Evolutionary conservation across 2,888 invertebrate species (phyloP).

Genomic region (Hydropsyche betteni): DNA sequence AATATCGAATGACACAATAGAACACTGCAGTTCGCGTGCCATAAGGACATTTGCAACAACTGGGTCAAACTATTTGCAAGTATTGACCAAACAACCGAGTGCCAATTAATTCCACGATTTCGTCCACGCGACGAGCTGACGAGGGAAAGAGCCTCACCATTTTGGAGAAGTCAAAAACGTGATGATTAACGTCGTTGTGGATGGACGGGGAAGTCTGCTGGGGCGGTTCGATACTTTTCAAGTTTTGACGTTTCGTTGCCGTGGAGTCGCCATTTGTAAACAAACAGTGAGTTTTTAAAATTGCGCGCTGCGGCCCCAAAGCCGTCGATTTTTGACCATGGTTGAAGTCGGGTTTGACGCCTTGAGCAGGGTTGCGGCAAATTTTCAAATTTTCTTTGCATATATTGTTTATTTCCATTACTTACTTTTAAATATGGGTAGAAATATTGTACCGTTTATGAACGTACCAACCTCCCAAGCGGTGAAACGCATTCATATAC

Average conservation of each 20-base stretch:
- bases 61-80: slow-evolving; percentile 50
- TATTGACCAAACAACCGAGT: slow-evolving; percentile 50
- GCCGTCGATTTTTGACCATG: too few relatives aligned
- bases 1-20: slow-evolving; percentile 9
- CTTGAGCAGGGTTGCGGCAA: too few relatives aligned
- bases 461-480: too few relatives aligned
- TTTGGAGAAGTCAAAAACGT: neutral
- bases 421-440: too few relatives aligned
- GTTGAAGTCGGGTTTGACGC: too few relatives aligned
- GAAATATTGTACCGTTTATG: too few relatives aligned
- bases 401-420: too few relatives aligned
- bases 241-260: slow-evolving; percentile 31
- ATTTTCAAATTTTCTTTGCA: too few relatives aligned
- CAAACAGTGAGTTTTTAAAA: slow-evolving; percentile 16
- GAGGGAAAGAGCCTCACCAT: neutral
- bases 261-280: slow-evolving; percentile 12
- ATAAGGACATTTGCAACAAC: slow-evolving; percentile 42
- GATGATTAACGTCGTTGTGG: neutral
- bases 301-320: neutral
- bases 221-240: neutral
- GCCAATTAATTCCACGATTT: neutral
- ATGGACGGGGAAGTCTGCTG: neutral
- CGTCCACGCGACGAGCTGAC: too few relatives aligned
- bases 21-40: slow-evolving; percentile 18
- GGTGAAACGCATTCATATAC: too few relatives aligned